Base-by-base conservation (phyloP, 2,888 invertebrate species). In the Cybosia mesomella region DNA sequence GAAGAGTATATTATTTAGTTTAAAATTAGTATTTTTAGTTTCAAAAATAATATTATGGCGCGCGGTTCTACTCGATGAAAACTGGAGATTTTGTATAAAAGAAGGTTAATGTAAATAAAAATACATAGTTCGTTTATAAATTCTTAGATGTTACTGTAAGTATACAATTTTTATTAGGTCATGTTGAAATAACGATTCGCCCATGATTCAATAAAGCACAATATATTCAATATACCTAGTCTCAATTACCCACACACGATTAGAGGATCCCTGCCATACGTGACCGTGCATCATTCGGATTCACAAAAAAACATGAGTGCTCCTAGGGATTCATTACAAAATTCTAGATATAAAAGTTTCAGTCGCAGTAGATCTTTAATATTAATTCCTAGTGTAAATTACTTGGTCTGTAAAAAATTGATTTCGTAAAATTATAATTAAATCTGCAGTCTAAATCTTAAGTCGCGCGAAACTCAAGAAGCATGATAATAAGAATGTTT, bases 121-220 rank as follows among this genome's bases (percentile, higher is more conserved):
- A 18, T 32, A 54, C 1, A 28, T 58, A 36, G n/a, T 15, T 24
- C 18, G 24, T 28, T 22, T 22, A 15, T 18, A 36, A 58, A 60
- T 49, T 58, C 5, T 18, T 53, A 24, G 43, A 71, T 66, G 67
- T 70, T 66, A 2, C 15, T 39, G 8, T 39, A n/a, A 57, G 65
- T 24, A 34, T 57, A 71, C 28, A 28, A 60, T 71, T 58, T 69
- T 72, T 77, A 79, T 70, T 72, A 71, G 74, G 77, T 75, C 77
- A 77, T 64, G 70, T 73, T 72, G 67, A 72, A 76, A 73, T 69
- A 76, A 68, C 66, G 66, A 61, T 49, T 83, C 90, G 87, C 88
- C 89, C 87, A 89, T 89, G 86, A 68, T 75, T 79, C 75, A 87
- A 87, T 89, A 81, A 86, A 83, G 76, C 70, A 77, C 71, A 68